These are phyloP conservation scores for Strix uralensis DNA, from an alignment of 2,113 vertebrate genomes.

Conservation along the genomic window DNA sequence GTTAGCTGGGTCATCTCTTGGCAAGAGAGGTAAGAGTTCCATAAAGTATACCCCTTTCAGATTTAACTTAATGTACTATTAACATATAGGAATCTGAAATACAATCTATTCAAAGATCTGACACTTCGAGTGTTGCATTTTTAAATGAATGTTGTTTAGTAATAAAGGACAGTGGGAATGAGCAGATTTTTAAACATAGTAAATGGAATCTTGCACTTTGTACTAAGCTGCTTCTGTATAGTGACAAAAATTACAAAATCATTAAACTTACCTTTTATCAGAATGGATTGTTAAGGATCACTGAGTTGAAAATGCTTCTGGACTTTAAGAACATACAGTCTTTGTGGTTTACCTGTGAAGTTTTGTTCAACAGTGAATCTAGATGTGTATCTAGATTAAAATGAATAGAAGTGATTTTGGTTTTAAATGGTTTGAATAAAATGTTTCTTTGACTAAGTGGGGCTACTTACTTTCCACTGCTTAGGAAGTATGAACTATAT, in stretches of 20 bases:
- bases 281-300: neutral
- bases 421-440: neutral
- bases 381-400: neutral
- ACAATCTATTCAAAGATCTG: neutral
- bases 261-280: neutral
- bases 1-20: conserved; percentile 92
- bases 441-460: neutral
- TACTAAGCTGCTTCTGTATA: neutral
- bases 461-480: neutral
- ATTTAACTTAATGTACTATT: neutral
- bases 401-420: neutral
- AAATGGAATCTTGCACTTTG: neutral
- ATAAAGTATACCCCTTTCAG: neutral
- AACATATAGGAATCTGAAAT: neutral
- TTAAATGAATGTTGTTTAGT: neutral
- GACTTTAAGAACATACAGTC: neutral
- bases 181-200: neutral
- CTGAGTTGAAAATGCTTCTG: neutral
- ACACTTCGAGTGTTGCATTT: neutral
- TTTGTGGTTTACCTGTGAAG: neutral
- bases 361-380: neutral
- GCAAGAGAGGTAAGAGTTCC: conserved; percentile 89
- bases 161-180: neutral
- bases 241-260: neutral
- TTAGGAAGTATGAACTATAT: neutral